Percentiles rank a stretch among this genome's conserved stretches.
Evolutionary conservation across 2,797 vertebrate genomes (phyloP).

Genomic region (Craterocephalus amniculus): DNA sequence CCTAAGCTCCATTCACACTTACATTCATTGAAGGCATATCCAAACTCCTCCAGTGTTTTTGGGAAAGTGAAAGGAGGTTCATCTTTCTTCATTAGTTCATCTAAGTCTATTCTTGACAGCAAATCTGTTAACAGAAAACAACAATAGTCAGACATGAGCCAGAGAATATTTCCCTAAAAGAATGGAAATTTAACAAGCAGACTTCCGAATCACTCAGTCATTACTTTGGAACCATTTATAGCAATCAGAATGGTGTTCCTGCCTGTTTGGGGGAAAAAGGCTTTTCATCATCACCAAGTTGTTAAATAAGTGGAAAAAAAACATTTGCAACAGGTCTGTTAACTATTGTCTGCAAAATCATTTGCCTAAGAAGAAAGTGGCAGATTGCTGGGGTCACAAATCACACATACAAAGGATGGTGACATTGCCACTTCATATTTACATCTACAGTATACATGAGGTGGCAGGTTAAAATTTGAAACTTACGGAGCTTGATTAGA

Average conservation of each 20-base stretch:
- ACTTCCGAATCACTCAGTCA: not conserved
- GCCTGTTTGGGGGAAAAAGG: not conserved
- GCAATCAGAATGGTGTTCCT: not conserved
- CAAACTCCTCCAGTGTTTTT: conserved; percentile 95
- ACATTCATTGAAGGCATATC: conserved; percentile 97
- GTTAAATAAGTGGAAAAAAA: not conserved
- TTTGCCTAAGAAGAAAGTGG: not conserved
- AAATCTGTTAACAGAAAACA: conserved; percentile 83
- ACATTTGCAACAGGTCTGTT: not conserved
- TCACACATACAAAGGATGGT: not conserved
- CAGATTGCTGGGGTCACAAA: not conserved
- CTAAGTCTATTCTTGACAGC: conserved; percentile 95
- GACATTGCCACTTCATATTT: not conserved
- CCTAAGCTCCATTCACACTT: conserved; percentile 71
- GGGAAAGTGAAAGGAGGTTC: conserved; percentile 96
- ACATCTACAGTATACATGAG: not conserved
- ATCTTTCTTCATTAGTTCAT: conserved; percentile 99
- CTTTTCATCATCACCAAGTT: not conserved
- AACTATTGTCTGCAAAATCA: not conserved
- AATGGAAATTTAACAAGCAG: not conserved
- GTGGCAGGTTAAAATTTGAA: not conserved
- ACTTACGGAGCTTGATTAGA: not conserved
- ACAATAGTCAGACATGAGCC: not conserved
- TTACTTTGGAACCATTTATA: not conserved
- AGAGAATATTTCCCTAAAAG: not conserved